Percentiles rank a stretch among this genome's conserved stretches.
These are phyloP conservation scores for Myotis daubentonii DNA, from an alignment of 2,797 vertebrate genomes.

Conservation along the genomic window DNA sequence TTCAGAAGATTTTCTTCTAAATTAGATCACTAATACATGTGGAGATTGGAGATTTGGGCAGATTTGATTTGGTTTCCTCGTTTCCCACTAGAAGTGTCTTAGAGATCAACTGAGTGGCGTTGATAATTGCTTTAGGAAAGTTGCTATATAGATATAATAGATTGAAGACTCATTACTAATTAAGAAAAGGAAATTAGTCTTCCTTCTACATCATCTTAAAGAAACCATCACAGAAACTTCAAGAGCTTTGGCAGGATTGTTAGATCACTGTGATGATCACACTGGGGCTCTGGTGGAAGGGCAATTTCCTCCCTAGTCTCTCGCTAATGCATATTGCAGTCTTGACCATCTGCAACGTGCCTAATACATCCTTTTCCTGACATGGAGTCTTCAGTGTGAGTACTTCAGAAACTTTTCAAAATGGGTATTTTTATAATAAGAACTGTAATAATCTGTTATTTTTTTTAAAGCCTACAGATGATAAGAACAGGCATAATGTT, in stretches of 20 bases:
- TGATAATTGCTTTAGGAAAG: conserved; percentile 36
- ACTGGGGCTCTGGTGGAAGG: not conserved
- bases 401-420: conserved; percentile 35
- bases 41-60: not conserved
- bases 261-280: not conserved
- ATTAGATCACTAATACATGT: not conserved
- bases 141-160: not conserved
- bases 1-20: not conserved
- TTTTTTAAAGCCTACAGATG: conserved; percentile 33
- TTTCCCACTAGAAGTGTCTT: conserved; percentile 19
- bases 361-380: conserved; percentile 56
- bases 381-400: not conserved
- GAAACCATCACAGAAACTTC: conserved; percentile 4
- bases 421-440: conserved; percentile 34
- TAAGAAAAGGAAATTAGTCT: conserved; percentile 56
- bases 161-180: conserved; percentile 16
- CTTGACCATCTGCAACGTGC: not conserved
- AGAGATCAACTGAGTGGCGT: not conserved
- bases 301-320: not conserved
- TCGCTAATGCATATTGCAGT: conserved; percentile 48
- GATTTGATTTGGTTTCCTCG: conserved; percentile 18
- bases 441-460: conserved; percentile 28
- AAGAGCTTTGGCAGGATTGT: not conserved
- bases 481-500: not conserved
- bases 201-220: not conserved